Evolutionary conservation across 2,113 vertebrate genomes (phyloP).

Genomic region (Mixornis gularis): DNA sequence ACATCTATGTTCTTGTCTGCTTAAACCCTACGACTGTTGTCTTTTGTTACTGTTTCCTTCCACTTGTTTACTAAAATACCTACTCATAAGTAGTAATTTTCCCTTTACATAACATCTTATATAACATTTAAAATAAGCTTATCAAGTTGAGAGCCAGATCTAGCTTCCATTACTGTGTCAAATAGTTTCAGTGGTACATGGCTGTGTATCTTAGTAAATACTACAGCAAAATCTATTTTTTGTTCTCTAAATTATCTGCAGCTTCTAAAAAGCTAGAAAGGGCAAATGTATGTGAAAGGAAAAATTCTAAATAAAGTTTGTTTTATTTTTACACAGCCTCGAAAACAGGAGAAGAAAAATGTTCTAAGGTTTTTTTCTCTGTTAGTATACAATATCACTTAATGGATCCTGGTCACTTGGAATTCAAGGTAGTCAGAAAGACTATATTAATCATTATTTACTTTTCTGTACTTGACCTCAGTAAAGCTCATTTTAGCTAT

Average conservation of each 20-base stretch:
- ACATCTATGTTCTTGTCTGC: not conserved
- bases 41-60: not conserved
- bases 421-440: not conserved
- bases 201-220: not conserved
- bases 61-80: not conserved
- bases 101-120: not conserved
- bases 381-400: not conserved
- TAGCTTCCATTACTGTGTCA: not conserved
- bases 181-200: not conserved
- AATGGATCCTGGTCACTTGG: not conserved
- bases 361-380: not conserved
- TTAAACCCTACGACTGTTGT: not conserved
- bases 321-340: not conserved
- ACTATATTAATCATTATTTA: not conserved
- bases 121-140: not conserved
- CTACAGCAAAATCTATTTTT: not conserved
- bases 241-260: not conserved
- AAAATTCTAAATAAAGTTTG: not conserved
- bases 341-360: not conserved
- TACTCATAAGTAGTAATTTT: not conserved
- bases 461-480: not conserved
- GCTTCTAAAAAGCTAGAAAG: not conserved
- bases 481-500: not conserved
- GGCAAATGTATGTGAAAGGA: not conserved
- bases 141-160: not conserved